Evolutionary conservation across 2,113 vertebrate genomes (phyloP).

Genomic region (Sporophila hypoxantha): DNA sequence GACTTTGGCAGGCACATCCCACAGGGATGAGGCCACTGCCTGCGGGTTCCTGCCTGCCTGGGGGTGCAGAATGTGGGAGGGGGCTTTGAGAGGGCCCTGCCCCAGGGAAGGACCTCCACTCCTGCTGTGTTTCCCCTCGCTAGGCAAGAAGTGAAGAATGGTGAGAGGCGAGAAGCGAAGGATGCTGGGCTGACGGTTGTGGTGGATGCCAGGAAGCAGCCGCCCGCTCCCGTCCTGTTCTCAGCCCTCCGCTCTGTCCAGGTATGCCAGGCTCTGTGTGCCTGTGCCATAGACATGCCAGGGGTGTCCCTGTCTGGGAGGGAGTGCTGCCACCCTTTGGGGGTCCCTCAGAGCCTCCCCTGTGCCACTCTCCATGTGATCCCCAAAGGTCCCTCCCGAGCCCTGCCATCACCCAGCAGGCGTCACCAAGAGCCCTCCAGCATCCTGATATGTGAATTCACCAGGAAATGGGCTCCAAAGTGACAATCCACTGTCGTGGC

Average conservation of each 20-base stretch:
- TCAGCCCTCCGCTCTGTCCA: slow-evolving; percentile 77
- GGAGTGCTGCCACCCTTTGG: not conserved
- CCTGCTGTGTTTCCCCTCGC: not conserved
- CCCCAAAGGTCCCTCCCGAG: not conserved
- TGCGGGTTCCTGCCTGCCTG: not conserved
- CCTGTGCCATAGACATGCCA: not conserved
- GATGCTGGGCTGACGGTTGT: slow-evolving; percentile 73
- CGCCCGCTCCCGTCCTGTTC: slow-evolving; percentile 63
- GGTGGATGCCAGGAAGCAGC: slow-evolving; percentile 79
- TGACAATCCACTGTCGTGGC: accelerated
- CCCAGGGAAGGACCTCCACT: not conserved
- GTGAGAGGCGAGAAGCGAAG: slow-evolving; percentile 70
- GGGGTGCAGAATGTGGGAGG: not conserved
- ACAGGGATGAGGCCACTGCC: accelerated
- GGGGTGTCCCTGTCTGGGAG: not conserved
- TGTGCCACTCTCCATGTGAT: accelerated
- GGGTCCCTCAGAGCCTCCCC: not conserved
- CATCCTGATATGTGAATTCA: not conserved
- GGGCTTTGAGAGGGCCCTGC: not conserved
- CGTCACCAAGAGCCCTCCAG: not conserved
- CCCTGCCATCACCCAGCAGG: accelerated
- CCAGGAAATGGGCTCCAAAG: not conserved
- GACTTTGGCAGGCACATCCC: not conserved
- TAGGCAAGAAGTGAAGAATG: slow-evolving; percentile 71
- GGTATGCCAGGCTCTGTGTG: slow-evolving; percentile 5